These are phyloP conservation scores for Pseudotriccus pelzelni DNA, from an alignment of 2,797 vertebrate genomes.

Conservation along the genomic window DNA sequence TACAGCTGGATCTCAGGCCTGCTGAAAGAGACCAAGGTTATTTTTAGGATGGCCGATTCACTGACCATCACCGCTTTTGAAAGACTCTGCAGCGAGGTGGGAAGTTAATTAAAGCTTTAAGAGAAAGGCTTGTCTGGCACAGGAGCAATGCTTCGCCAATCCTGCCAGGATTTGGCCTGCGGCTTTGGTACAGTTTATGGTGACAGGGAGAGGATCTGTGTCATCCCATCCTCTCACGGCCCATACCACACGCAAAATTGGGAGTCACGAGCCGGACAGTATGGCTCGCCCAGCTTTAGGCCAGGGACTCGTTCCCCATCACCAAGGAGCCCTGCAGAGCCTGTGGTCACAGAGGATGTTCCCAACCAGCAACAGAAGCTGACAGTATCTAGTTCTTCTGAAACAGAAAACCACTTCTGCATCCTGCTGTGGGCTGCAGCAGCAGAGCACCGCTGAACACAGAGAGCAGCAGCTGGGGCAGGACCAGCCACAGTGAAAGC, in stretches of 20 bases:
- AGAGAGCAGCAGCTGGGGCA: not conserved
- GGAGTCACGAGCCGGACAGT: not conserved
- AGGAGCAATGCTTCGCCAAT: not conserved
- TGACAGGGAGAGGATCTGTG: not conserved
- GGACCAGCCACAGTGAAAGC: not conserved
- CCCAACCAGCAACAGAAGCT: not conserved
- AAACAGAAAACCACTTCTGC: not conserved
- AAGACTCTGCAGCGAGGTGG: not conserved
- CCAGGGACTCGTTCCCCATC: not conserved
- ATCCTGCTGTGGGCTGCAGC: not conserved
- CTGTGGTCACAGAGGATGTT: not conserved
- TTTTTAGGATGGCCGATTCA: not conserved
- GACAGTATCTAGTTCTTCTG: not conserved
- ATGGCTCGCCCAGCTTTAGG: not conserved
- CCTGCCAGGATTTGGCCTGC: not conserved
- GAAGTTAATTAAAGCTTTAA: not conserved
- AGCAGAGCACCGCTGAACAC: fast-evolving
- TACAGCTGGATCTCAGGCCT: not conserved
- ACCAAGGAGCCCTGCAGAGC: not conserved
- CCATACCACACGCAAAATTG: fast-evolving
- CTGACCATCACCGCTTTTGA: not conserved
- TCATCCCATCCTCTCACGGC: not conserved
- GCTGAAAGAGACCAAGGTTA: not conserved
- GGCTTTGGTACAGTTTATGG: fast-evolving
- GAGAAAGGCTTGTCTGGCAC: not conserved